Evolutionary conservation across 2,888 invertebrate species (phyloP), one percentile per base, ranked within the genome.

Genomic region (Drosophila algonquin): DNA sequence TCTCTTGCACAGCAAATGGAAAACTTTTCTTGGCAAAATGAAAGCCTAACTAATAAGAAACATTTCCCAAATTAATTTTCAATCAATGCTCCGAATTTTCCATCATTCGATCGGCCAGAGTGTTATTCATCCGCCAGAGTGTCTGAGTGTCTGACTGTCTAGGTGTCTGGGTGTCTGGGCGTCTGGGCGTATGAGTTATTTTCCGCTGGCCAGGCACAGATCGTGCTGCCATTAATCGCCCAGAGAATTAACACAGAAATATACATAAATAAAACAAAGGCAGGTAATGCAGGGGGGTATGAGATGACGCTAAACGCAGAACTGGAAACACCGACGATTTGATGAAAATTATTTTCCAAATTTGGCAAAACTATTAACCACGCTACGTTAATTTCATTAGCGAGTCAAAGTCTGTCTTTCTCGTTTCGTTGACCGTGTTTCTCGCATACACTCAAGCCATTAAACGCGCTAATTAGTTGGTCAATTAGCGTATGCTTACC

Each of bases 311-410:
- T 14, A 8, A 44, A 48, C 48, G 18, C 63, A 62, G 54, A 47
- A n/a, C 12, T 16, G 30, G 12, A 69, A 74, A 52, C 71, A 2
- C 62, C 57, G 14, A 40, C 35, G 45, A 58, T 46, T 58, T 70
- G 65, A 53, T 68, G 74, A 74, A 65, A 79, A 84, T 71, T 79
- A 79, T 84, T 76, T 81, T 70, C 76, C 76, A 81, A 81, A 83
- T 89, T 87, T 88, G 74, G 78, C 87, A 77, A 81, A 89, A 80
- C 81, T 87, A 83, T 87, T 87, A 89, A 89, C 84, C 87, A 84
- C 73, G 78, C 74, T 77, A 77, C 89, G 87, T 81, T 83, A 87
- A 87, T 89, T 87, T 72, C 78, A 88, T 87, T 89, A 88, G 80
- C 89, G 78, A 55, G 76, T 80, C 75, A 75, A 47, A 50, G 64